phyloP scores from a whole-genome alignment of 2,113 vertebrate species.

The Cardinalis cardinalis region DNA sequence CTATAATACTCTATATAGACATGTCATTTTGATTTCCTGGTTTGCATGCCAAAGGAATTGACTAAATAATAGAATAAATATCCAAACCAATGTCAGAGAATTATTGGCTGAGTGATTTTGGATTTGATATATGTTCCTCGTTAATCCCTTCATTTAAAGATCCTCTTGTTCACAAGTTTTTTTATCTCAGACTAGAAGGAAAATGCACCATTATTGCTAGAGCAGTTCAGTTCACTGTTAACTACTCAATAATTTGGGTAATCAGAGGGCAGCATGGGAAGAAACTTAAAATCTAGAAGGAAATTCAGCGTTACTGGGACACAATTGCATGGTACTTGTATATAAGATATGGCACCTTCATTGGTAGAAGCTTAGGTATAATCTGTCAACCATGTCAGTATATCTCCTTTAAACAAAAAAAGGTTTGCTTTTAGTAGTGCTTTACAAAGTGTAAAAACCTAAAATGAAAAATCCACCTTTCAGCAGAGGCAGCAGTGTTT shows the following conservation, averaged over 20 bases:
- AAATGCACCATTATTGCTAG: slow-evolving; percentile 5
- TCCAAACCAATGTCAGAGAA: background rate
- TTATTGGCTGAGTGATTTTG: background rate
- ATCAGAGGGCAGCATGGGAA: background rate
- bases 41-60: background rate
- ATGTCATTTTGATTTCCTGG: background rate
- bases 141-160: slow-evolving; percentile 10
- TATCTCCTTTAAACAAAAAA: background rate
- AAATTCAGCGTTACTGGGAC: background rate
- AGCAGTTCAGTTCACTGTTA: slow-evolving; percentile 25
- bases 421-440: background rate
- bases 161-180: slow-evolving; percentile 13
- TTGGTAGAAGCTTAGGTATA: background rate
- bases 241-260: background rate
- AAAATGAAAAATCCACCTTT: background rate
- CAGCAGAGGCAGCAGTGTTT: background rate
- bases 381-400: background rate
- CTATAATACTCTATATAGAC: background rate
- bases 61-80: background rate
- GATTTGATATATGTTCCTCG: background rate
- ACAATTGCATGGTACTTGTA: background rate
- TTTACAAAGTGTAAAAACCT: background rate
- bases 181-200: slow-evolving; percentile 20
- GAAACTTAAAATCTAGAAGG: slow-evolving; percentile 49
- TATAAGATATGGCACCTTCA: background rate